Evolutionary conservation across 2,888 invertebrate species (phyloP), one percentile per base, ranked within the genome.

Genomic region (Apodemia duryi): DNA sequence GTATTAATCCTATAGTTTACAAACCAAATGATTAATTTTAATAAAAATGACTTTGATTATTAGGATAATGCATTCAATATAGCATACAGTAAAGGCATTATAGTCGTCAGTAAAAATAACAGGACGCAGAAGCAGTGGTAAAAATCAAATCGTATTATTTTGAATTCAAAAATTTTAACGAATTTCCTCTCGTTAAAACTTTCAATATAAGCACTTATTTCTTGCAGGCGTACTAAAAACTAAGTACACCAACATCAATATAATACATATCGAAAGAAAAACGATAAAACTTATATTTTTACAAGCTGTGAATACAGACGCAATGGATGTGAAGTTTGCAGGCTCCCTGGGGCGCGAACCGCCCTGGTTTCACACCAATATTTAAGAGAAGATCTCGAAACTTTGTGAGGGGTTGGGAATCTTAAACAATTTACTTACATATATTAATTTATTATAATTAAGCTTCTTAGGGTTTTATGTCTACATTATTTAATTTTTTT

Each of bases 241-340:
- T 64, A 69, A 66, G 71, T 54, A 72, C 68, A 72, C 69, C 64
- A 70, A 66, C 68, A 70, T 72, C 54, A 28, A 54, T 28, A 54
- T 28, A 28, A 35, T 35, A 57, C 57, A 57, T 70, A 70, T 71
- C 67, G 74, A 73, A 70, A 75, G 76, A 74, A 80, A 78, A 81
- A 79, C 78, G 78, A 78, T 77, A 78, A 81, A 83, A 83, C 79
- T 78, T 83, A 85, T 84, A 84, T 86, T 84, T 87, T 85, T 85
- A 85, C 82, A 83, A 81, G 79, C 78, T 76, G 79, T 76, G 74
- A 80, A 82, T 80, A 80, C 75, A 74, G 76, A 74, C 74, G 78
- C 82, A 81, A 80, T 79, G 77, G 75, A 79, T 76, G 72, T 72
- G 73, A 75, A 77, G 75, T 77, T 77, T 69, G 62, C 69, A 70